Conservation (phyloP, 2,888 invertebrate species). For the Stegophylla sp. region DNA sequence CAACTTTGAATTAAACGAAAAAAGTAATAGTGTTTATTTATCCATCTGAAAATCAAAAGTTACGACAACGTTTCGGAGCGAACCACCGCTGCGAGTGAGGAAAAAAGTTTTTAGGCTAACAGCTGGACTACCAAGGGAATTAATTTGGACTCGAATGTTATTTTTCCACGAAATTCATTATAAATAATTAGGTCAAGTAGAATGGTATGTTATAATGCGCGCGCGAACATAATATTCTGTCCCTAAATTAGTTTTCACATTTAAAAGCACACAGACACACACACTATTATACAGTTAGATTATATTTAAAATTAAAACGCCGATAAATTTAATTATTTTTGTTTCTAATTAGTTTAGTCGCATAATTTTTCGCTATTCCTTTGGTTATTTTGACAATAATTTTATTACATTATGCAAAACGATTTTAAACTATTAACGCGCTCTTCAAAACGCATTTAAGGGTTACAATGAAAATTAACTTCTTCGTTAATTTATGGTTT, state of each 20-base stretch:
- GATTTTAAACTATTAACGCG: too few species aligned
- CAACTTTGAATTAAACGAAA: conserved; percentile 47
- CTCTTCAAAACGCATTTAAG: too few species aligned
- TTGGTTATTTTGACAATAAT: too few species aligned
- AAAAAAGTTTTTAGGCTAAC: conserved; percentile 22
- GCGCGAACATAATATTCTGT: neutral
- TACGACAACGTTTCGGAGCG: conserved; percentile 10
- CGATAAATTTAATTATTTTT: too few species aligned
- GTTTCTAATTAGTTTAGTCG: too few species aligned
- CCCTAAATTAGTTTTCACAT: conserved; percentile 5
- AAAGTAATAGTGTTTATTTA: conserved; percentile 36
- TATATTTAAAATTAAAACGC: too few species aligned
- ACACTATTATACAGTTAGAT: too few species aligned
- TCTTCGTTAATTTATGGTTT: too few species aligned
- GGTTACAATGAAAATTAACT: too few species aligned
- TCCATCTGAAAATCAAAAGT: conserved; percentile 46
- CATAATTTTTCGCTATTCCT: too few species aligned
- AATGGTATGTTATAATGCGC: neutral
- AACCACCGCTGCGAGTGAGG: neutral
- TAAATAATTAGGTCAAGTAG: conserved; percentile 23
- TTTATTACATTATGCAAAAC: too few species aligned
- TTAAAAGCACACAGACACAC: too few species aligned
- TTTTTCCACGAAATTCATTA: conserved; percentile 23
- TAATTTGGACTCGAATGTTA: conserved; percentile 34
- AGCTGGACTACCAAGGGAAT: conserved; percentile 14